These are phyloP conservation scores for Spheniscus humboldti DNA, from an alignment of 2,797 vertebrate genomes.

Conservation along the genomic window DNA sequence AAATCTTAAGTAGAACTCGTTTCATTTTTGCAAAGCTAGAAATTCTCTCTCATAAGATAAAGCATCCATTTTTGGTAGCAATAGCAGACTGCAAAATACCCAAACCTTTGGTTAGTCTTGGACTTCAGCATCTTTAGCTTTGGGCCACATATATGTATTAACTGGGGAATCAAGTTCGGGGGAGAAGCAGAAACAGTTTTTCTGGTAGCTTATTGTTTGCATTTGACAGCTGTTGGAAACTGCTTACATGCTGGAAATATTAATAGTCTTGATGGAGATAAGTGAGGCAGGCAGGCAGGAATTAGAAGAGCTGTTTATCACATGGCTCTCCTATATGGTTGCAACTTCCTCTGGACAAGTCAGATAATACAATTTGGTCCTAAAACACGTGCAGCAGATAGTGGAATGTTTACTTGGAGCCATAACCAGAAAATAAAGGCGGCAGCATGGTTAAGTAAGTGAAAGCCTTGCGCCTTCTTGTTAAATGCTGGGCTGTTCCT, in stretches of 20 bases:
- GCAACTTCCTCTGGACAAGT: neutral
- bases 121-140: neutral
- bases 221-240: conserved; percentile 13
- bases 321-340: neutral
- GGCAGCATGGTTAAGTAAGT: neutral
- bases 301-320: neutral
- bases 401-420: neutral
- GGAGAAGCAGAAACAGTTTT: neutral
- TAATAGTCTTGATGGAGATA: conserved; percentile 5
- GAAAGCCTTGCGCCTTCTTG: neutral
- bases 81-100: neutral
- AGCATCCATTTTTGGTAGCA: neutral
- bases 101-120: neutral
- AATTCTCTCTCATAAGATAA: neutral
- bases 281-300: neutral
- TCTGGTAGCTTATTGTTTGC: neutral
- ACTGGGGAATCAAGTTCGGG: neutral
- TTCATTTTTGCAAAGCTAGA: neutral
- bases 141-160: neutral
- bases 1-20: neutral
- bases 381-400: neutral
- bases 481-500: neutral
- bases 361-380: neutral
- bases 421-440: neutral
- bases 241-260: conserved; percentile 21